Evolutionary conservation across 2,888 invertebrate species (phyloP), one percentile per base, ranked within the genome.

Genomic region (Drosophila yooni): DNA sequence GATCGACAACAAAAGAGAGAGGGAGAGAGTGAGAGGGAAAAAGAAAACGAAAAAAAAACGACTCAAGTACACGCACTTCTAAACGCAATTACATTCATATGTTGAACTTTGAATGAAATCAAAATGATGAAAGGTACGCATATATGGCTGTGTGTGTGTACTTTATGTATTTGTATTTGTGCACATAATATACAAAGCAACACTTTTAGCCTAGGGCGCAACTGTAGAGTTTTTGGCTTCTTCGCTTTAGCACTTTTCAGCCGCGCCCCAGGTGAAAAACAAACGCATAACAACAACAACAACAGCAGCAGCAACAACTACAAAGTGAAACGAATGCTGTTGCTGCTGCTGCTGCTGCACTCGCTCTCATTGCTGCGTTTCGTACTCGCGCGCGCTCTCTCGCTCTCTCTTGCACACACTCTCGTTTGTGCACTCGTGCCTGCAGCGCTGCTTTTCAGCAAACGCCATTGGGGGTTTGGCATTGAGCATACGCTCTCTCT

Each of bases 391-490:
- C 56, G 53, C 61, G 54, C 40, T 63, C 27, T 61, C 65, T 74
- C 75, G 61, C 63, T 51, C 46, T 38, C 66, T 51, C 57, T 38
- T 36, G 11, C 38, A 36, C 54, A 33, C 58, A 53, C 59, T 53
- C 57, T 63, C 66, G 34, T 40, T 60, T 58, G 51, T 78, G 80
- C 80, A 75, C 62, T 79, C 76, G 76, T 80, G 79, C 79, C 72
- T 78, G 75, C 79, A 70, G 79, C 69, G 75, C 67, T 80, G 82
- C 67, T 85, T 81, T 83, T 80, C 82, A 81, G 78, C 73, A 77
- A 79, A 76, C 88, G 89, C 88, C 88, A 90, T 88, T 88, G 88
- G 88, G 88, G 88, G 88, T 81, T 90, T 79, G 86, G 76, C 82
- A 81, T 82, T 89, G 82, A 78, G 87, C 79, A 61, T 76, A 81